Evolutionary conservation across 2,113 vertebrate genomes (phyloP).

Genomic region (Propithecus coquereli): DNA sequence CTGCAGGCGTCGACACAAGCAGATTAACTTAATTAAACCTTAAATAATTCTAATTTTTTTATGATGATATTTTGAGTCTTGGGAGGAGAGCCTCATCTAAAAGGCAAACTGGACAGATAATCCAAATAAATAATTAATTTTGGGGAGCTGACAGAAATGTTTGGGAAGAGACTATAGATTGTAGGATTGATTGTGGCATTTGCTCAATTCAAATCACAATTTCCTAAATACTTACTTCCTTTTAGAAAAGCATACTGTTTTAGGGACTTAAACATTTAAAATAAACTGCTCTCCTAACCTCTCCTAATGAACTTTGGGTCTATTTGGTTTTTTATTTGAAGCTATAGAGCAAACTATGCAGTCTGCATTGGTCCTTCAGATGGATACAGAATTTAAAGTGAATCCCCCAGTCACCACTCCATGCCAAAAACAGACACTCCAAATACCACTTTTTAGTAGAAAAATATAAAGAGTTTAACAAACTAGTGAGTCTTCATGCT

Average conservation of each 20-base stretch:
- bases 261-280: background rate
- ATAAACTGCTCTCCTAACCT: background rate
- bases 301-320: background rate
- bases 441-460: background rate
- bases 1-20: fast-evolving
- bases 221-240: background rate
- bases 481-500: background rate
- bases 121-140: background rate
- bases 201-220: background rate
- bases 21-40: background rate
- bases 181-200: background rate
- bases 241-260: background rate
- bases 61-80: background rate
- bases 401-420: background rate
- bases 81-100: background rate
- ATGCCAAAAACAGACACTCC: background rate
- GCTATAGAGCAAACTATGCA: background rate
- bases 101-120: background rate
- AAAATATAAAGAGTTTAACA: background rate
- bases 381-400: background rate
- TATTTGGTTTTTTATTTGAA: background rate
- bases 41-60: background rate
- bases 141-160: too few species aligned
- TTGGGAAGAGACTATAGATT: background rate
- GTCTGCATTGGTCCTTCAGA: background rate